Evolutionary conservation across 2,888 invertebrate genomes (phyloP).

Genomic region (Idaea aversata): DNA sequence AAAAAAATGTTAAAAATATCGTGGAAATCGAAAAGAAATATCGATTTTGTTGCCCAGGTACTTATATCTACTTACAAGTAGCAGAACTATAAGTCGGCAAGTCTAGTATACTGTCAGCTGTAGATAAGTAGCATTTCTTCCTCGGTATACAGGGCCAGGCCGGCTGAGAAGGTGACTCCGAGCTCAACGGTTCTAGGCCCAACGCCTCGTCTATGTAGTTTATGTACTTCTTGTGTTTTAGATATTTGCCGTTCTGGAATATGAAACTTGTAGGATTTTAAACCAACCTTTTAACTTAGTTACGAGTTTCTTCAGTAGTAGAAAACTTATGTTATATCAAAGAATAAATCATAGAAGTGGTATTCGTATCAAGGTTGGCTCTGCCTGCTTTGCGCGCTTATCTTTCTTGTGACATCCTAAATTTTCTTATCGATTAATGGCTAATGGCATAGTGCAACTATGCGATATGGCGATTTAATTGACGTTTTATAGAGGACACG

Average conservation of each 20-base stretch:
- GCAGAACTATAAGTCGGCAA: constrained; percentile 60
- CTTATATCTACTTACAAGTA: constrained; percentile 30
- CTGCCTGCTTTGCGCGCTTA: no score
- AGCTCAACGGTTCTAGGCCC: constrained; percentile 41
- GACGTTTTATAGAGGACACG: no score
- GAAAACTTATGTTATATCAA: background rate
- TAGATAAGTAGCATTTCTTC: constrained; percentile 48
- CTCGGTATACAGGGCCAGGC: constrained; percentile 67
- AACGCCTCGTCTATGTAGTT: constrained; percentile 54
- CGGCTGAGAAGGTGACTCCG: constrained; percentile 22
- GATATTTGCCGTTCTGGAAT: constrained; percentile 49
- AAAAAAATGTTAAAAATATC: no score
- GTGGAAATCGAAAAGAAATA: no score
- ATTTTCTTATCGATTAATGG: no score
- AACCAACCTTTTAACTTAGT: no score
- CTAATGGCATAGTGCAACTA: no score
- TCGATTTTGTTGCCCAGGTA: no score
- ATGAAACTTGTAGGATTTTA: background rate
- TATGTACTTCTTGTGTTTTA: constrained; percentile 51
- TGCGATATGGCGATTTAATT: no score
- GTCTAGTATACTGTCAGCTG: constrained; percentile 66
- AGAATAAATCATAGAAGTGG: no score
- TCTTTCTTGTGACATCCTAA: no score
- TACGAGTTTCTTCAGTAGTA: background rate
- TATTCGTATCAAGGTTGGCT: no score